Evolutionary conservation across 2,113 vertebrate species (phyloP).

Genomic region (Odocoileus hemionus): DNA sequence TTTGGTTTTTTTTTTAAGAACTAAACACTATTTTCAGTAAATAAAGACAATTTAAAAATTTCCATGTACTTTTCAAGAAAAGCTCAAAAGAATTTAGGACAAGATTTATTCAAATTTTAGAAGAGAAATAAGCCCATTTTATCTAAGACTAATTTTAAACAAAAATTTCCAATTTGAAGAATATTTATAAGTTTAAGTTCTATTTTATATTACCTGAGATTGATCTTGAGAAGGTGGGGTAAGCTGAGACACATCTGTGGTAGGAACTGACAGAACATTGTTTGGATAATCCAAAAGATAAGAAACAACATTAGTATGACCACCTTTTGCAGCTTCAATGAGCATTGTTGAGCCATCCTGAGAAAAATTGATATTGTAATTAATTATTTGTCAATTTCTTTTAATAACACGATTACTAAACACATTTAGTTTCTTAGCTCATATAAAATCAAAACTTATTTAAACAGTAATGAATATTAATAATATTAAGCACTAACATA

Average conservation of each 20-base stretch:
- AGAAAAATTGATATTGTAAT: constrained; percentile 42
- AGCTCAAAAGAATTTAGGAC: constrained; percentile 1
- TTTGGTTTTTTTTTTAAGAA: not conserved
- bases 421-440: constrained; percentile 7
- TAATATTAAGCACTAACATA: constrained; percentile 11
- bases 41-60: not conserved
- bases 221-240: constrained; percentile 96
- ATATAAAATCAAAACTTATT: constrained; percentile 33
- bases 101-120: not conserved
- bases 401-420: not conserved
- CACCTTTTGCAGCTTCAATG: constrained; percentile 99
- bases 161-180: constrained; percentile 21
- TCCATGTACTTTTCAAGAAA: constrained; percentile 9
- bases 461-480: not conserved
- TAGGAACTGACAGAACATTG: constrained; percentile 94
- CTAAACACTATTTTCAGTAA: not conserved
- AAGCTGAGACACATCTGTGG: constrained; percentile 93
- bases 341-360: constrained; percentile 99
- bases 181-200: constrained; percentile 7
- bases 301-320: constrained; percentile 98
- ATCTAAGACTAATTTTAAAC: constrained; percentile 41
- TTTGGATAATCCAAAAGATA: constrained; percentile 99
- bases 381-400: constrained; percentile 17
- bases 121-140: constrained; percentile 30
- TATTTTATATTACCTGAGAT: constrained; percentile 89